Percentiles rank a stretch among this genome's conserved stretches.
Evolutionary conservation across 2,797 vertebrate species (phyloP).

Genomic region (Notolabrus celidotus): DNA sequence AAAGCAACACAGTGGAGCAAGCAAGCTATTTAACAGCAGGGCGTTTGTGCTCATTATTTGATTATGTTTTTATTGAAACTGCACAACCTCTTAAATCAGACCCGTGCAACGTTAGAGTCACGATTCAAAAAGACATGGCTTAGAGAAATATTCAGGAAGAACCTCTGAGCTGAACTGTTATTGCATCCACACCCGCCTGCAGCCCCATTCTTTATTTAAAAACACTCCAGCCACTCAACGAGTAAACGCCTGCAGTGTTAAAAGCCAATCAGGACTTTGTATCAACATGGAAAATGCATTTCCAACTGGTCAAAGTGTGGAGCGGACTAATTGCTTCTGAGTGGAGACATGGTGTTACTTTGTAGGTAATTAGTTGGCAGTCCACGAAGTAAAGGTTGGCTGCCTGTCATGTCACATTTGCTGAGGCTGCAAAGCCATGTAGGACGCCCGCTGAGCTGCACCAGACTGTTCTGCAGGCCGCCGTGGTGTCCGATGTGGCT

Average conservation of each 20-base stretch:
- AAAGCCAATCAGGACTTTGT: constrained; percentile 52
- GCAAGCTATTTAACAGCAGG: constrained; percentile 66
- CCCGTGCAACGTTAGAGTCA: constrained; percentile 63
- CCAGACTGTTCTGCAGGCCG: neutral
- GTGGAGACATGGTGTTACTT: constrained; percentile 28
- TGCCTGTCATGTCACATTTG: constrained; percentile 44
- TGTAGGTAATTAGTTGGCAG: constrained; percentile 49
- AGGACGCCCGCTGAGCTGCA: constrained; percentile 21
- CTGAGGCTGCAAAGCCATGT: constrained; percentile 29
- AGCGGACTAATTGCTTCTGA: constrained; percentile 55
- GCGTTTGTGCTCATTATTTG: constrained; percentile 71
- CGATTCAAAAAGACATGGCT: constrained; percentile 67
- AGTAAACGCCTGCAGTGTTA: constrained; percentile 51
- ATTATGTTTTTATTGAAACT: constrained; percentile 48
- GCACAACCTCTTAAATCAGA: constrained; percentile 51
- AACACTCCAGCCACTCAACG: constrained; percentile 27
- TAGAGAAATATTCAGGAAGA: constrained; percentile 45
- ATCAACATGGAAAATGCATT: constrained; percentile 38
- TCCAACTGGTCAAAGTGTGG: constrained; percentile 16
- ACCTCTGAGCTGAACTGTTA: constrained; percentile 49
- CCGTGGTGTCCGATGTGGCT: constrained; percentile 4
- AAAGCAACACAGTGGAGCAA: constrained; percentile 71
- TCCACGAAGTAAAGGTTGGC: constrained; percentile 32
- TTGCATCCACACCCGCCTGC: constrained; percentile 51
- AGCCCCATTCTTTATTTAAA: constrained; percentile 40